Percentiles rank a stretch among this genome's conserved stretches.
Conservation (phyloP, 2,113 vertebrate genomes). For the Ailuropoda melanoleuca region DNA sequence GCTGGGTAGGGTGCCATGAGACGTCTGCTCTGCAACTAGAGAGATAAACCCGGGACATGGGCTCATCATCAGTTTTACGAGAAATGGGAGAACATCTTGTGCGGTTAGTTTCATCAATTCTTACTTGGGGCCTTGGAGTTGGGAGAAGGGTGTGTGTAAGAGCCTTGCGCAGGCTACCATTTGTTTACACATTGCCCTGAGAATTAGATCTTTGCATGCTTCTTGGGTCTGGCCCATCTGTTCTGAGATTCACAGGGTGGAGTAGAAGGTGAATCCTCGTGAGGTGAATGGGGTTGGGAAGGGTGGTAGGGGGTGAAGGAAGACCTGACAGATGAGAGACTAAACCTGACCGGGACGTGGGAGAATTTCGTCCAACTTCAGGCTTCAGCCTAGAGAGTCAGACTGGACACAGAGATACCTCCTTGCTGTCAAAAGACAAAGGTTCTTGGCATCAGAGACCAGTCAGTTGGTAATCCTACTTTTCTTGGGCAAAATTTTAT, state of each 20-base stretch:
- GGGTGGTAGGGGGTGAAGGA: background rate
- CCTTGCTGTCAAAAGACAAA: background rate
- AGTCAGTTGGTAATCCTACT: background rate
- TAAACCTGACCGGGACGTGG: rapidly evolving
- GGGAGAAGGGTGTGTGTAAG: no score
- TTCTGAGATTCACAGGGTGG: background rate
- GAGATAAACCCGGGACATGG: background rate
- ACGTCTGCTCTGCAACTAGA: background rate
- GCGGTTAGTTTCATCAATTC: no score
- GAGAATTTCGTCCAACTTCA: background rate
- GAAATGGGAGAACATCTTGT: no score
- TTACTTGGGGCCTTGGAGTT: no score
- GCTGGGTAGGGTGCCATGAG: background rate
- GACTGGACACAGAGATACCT: background rate
- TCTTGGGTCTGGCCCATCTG: no score
- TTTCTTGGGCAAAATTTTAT: background rate
- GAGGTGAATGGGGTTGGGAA: background rate
- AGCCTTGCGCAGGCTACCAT: no score
- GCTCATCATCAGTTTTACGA: background rate
- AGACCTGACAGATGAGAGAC: background rate
- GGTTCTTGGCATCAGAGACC: background rate
- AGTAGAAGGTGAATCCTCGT: background rate
- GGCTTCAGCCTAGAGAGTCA: background rate
- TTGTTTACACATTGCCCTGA: no score
- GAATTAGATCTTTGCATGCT: no score